A percentile compares a stretch with the other conserved stretches of the same genome.
Evolutionary conservation across 2,113 vertebrate species (phyloP).

Genomic region (Aleadryas rufinucha): DNA sequence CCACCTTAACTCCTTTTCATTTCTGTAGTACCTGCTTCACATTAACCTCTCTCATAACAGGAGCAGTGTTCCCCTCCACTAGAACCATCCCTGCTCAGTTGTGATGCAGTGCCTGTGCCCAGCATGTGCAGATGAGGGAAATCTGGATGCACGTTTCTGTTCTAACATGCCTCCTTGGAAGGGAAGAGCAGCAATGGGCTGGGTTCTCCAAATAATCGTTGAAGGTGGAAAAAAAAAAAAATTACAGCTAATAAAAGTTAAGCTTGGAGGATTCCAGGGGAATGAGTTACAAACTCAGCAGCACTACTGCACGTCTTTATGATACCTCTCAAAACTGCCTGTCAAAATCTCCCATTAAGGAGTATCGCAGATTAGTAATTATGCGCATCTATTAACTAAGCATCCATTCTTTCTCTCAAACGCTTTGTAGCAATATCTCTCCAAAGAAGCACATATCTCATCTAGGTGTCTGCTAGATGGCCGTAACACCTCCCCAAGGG

Average conservation of each 20-base stretch:
- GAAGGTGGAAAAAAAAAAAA: background rate
- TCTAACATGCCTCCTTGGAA: background rate
- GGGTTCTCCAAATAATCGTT: background rate
- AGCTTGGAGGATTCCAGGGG: background rate
- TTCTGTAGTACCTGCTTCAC: background rate
- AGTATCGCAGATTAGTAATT: slow-evolving; percentile 43
- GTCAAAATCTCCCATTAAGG: slow-evolving; percentile 54
- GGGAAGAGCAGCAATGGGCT: background rate
- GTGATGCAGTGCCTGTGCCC: background rate
- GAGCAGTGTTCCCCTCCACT: background rate
- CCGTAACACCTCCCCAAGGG: slow-evolving; percentile 2
- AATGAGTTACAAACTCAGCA: background rate
- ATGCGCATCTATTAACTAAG: slow-evolving; percentile 50
- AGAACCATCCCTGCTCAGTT: background rate
- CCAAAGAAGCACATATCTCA: slow-evolving; percentile 29
- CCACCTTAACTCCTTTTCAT: background rate
- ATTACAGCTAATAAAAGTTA: background rate
- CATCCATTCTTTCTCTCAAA: slow-evolving; percentile 40
- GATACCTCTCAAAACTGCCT: slow-evolving; percentile 22
- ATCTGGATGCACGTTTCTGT: background rate
- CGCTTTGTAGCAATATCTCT: slow-evolving; percentile 5
- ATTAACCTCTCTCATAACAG: background rate
- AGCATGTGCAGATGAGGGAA: background rate
- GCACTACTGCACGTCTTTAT: background rate
- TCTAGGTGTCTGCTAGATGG: slow-evolving; percentile 13